A percentile compares a stretch with the other conserved stretches of the same genome.
These are phyloP conservation scores for Oscheius sp. DNA, from an alignment of 1,140 invertebrate genomes.

Conservation along the genomic window DNA sequence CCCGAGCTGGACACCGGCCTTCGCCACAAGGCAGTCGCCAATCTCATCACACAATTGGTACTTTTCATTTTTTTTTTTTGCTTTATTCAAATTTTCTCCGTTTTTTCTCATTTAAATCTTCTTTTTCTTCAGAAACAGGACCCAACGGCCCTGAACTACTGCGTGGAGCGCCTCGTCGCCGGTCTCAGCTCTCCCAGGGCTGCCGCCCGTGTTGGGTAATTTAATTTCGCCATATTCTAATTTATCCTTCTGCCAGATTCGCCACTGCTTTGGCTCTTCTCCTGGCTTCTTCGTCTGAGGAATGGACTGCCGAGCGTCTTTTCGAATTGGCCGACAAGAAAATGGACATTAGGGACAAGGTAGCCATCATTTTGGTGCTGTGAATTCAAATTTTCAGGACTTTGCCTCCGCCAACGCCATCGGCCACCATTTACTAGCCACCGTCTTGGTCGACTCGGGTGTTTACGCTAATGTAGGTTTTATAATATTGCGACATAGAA, in stretches of 20 bases:
- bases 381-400: background rate
- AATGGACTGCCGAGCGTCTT: background rate
- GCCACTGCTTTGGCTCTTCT: background rate
- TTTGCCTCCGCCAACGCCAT: background rate
- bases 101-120: too few species aligned
- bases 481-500: background rate
- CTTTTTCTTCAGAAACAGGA: background rate
- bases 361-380: background rate
- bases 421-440: background rate
- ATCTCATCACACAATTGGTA: background rate
- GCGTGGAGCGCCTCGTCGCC: background rate
- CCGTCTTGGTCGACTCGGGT: background rate
- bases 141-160: background rate
- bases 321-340: constrained; percentile 6
- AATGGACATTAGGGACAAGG: constrained; percentile 1
- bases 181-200: background rate
- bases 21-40: background rate
- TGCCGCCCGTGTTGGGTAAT: constrained; percentile 5
- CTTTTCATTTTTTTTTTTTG: background rate
- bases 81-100: background rate
- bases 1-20: background rate
- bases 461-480: background rate
- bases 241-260: background rate
- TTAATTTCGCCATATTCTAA: too few species aligned
- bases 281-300: background rate